These are phyloP conservation scores for Nipponia nippon DNA, from an alignment of 2,113 vertebrate genomes.

Conservation along the genomic window DNA sequence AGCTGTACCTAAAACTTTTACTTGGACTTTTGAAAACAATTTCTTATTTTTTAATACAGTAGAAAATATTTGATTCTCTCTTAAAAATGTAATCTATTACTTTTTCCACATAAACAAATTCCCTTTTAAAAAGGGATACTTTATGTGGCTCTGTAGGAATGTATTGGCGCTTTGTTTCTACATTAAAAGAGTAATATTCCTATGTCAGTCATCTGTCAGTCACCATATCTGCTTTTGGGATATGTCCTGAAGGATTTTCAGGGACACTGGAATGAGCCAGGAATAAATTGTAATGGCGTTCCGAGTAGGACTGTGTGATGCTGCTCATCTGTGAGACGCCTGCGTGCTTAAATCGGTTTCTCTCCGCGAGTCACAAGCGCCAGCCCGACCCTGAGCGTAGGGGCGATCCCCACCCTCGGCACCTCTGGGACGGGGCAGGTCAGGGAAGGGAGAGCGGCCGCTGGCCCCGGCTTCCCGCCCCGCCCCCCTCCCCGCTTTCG, in stretches of 20 bases:
- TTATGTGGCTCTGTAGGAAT: background rate
- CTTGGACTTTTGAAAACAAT: background rate
- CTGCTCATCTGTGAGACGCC: background rate
- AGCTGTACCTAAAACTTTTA: background rate
- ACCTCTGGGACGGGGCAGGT: rapidly evolving
- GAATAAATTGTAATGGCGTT: background rate
- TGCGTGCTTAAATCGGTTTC: rapidly evolving
- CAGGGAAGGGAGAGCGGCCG: no score
- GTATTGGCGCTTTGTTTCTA: background rate
- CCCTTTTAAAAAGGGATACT: background rate
- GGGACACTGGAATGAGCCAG: background rate
- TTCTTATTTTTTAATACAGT: background rate
- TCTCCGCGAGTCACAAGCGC: background rate
- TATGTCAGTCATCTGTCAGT: background rate
- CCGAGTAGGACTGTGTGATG: rapidly evolving
- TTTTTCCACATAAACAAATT: background rate
- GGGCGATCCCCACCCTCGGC: no score
- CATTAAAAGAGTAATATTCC: background rate
- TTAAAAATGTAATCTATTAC: background rate
- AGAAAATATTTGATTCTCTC: background rate
- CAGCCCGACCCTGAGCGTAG: rapidly evolving
- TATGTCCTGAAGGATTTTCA: background rate
- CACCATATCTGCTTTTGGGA: background rate
- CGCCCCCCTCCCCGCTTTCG: background rate
- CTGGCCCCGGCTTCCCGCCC: rapidly evolving